These are phyloP conservation scores for Chydorus sphaericus DNA, from an alignment of 2,888 invertebrate genomes.

Conservation along the genomic window DNA sequence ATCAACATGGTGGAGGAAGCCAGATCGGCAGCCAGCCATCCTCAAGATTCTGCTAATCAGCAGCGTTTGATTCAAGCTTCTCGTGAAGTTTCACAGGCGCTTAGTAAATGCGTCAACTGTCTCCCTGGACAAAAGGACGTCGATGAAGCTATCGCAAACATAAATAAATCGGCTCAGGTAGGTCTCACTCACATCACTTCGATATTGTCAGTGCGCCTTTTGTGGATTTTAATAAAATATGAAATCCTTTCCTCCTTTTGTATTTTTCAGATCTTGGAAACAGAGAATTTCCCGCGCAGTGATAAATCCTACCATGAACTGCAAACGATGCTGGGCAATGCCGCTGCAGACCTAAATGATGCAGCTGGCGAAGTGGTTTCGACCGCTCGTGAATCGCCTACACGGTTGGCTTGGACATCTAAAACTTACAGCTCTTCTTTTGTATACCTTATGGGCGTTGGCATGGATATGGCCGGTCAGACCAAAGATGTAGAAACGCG, in stretches of 20 bases:
- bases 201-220: constrained; percentile 14
- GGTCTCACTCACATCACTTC: constrained; percentile 30
- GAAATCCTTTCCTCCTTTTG: too few relatives aligned
- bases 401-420: constrained; percentile 53
- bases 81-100: constrained; percentile 46
- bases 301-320: constrained; percentile 42
- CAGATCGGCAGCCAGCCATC: constrained; percentile 51
- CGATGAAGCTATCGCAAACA: constrained; percentile 71
- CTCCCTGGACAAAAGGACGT: constrained; percentile 87
- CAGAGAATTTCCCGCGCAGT: constrained; percentile 9
- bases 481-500: constrained; percentile 58
- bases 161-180: constrained; percentile 51
- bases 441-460: constrained; percentile 56
- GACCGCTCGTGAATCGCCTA: constrained; percentile 49
- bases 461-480: constrained; percentile 74
- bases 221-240: too few relatives aligned
- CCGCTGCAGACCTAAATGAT: constrained; percentile 68
- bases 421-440: constrained; percentile 63
- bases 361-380: constrained; percentile 70
- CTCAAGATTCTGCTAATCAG: constrained; percentile 42
- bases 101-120: constrained; percentile 59
- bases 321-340: constrained; percentile 67
- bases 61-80: constrained; percentile 54
- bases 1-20: constrained; percentile 67
- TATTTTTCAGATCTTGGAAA: constrained; percentile 19